Evolutionary conservation across 2,113 vertebrate genomes (phyloP).

Genomic region (Xenopus borealis): DNA sequence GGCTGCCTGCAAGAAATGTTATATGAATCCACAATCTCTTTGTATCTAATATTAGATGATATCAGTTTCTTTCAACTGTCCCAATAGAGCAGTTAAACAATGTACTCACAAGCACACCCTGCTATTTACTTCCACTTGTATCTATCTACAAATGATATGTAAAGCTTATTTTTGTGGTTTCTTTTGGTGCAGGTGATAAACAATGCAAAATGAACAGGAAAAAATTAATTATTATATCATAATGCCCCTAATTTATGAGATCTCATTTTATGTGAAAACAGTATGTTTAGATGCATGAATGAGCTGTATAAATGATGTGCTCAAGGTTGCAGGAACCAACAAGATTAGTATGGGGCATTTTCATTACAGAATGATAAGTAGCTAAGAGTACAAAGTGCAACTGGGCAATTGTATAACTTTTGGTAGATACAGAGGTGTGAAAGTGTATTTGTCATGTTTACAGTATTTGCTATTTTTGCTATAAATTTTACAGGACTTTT

Average conservation of each 20-base stretch:
- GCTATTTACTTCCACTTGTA: background rate
- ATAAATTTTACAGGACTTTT: too few relatives aligned
- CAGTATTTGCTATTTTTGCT: too few relatives aligned
- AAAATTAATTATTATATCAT: too few relatives aligned
- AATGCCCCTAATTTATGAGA: conserved; percentile 46
- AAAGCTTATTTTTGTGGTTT: background rate
- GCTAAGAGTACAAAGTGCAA: too few relatives aligned
- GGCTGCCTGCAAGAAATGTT: conserved; percentile 77
- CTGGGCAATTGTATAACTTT: too few relatives aligned
- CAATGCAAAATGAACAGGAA: conserved; percentile 55
- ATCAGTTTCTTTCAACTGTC: conserved; percentile 69
- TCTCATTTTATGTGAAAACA: conserved; percentile 30
- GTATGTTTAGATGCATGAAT: conserved; percentile 30
- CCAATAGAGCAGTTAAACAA: conserved; percentile 73
- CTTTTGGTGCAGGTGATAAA: conserved; percentile 25
- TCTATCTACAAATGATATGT: too few relatives aligned
- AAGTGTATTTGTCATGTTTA: too few relatives aligned
- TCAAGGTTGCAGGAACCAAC: conserved; percentile 8
- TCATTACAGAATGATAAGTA: too few relatives aligned
- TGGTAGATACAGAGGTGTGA: too few relatives aligned
- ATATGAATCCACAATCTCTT: conserved; percentile 81
- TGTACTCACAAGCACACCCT: conserved; percentile 57
- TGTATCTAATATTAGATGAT: conserved; percentile 94
- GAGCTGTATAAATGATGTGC: conserved; percentile 41
- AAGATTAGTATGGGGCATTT: background rate